phyloP scores from a whole-genome alignment of 2,113 vertebrate genomes.

The Grammomys surdaster region DNA sequence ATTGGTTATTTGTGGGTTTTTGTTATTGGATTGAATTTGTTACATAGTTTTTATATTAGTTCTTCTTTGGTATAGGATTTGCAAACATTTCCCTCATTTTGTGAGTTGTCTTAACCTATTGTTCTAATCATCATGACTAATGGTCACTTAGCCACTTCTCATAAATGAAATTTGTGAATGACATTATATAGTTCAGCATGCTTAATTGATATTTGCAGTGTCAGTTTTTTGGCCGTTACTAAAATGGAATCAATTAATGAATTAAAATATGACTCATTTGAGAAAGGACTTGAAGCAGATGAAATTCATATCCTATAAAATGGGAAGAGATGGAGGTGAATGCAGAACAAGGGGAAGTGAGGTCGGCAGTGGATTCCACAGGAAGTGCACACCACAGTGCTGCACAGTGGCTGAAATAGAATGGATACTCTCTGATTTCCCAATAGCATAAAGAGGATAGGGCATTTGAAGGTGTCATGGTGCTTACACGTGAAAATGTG shows the following conservation, averaged over 20 bases:
- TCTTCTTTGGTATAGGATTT: background rate
- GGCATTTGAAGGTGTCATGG: fast-evolving
- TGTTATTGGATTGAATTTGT: background rate
- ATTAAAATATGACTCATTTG: slow-evolving; percentile 52
- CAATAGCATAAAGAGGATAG: background rate
- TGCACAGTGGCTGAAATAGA: fast-evolving
- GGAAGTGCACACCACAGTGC: fast-evolving
- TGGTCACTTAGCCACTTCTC: background rate
- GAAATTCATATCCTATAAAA: background rate
- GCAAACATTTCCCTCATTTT: background rate
- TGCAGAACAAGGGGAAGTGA: background rate
- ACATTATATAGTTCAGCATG: background rate
- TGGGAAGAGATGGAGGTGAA: background rate
- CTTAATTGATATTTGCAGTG: background rate
- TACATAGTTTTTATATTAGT: background rate
- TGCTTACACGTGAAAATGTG: background rate
- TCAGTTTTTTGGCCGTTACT: slow-evolving; percentile 21
- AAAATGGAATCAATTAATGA: slow-evolving; percentile 52
- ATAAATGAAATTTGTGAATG: slow-evolving; percentile 40
- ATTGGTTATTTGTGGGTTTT: background rate
- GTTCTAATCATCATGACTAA: background rate
- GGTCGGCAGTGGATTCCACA: fast-evolving
- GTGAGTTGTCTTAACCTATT: background rate
- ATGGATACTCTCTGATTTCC: fast-evolving
- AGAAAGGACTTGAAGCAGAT: background rate